Evolutionary conservation across 2,888 invertebrate genomes (phyloP).

Genomic region (Lissocephala sabroskyi): DNA sequence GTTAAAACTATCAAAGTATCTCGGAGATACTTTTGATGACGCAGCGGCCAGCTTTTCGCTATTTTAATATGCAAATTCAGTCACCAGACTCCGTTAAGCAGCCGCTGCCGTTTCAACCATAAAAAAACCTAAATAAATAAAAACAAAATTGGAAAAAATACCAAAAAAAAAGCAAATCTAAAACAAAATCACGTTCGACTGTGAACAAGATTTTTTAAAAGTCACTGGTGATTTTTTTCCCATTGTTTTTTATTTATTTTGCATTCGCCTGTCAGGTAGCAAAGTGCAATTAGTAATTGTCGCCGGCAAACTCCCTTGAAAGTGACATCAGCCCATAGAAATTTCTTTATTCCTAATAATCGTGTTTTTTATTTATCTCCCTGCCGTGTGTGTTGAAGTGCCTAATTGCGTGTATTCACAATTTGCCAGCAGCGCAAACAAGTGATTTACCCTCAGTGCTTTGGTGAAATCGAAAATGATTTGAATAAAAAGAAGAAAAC

Average conservation of each 20-base stretch:
- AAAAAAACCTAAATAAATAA: too few relatives aligned
- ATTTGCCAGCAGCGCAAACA: constrained; percentile 19
- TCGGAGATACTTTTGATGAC: constrained; percentile 17
- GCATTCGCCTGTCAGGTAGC: constrained; percentile 35
- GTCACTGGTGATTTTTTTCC: too few relatives aligned
- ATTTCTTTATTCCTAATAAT: constrained; percentile 13
- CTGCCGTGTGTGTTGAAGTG: constrained; percentile 23
- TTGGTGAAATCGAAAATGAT: constrained; percentile 7
- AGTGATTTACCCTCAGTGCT: constrained; percentile 23
- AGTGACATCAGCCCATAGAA: constrained; percentile 44
- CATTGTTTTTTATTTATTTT: constrained; percentile 39
- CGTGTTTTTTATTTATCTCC: constrained; percentile 8
- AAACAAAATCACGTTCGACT: too few relatives aligned
- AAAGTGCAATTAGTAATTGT: constrained; percentile 25
- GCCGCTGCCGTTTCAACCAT: too few relatives aligned
- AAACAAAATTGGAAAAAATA: too few relatives aligned
- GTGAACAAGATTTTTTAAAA: too few relatives aligned
- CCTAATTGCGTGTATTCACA: constrained; percentile 36
- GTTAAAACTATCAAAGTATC: constrained; percentile 22
- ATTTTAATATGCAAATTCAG: constrained; percentile 11
- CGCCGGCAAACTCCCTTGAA: constrained; percentile 19
- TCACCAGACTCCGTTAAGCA: not conserved
- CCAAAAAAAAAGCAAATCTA: too few relatives aligned
- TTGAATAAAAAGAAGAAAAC: constrained; percentile 24
- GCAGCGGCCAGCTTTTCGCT: constrained; percentile 4